Conservation (phyloP, 2,797 vertebrate genomes). For the Propithecus perrieri region DNA sequence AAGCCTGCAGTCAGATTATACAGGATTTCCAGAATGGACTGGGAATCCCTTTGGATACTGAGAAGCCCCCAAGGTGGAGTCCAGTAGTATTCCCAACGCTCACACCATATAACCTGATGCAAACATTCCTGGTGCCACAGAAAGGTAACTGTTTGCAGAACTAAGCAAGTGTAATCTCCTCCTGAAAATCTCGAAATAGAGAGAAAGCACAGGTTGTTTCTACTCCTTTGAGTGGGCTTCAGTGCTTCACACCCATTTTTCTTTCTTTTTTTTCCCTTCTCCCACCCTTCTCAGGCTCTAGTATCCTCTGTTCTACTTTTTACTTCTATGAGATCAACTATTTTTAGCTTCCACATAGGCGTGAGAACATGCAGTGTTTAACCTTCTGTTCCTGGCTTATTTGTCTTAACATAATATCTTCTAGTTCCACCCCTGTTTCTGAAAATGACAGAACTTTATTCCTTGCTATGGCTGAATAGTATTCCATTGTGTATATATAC, state of each 20-base stretch:
- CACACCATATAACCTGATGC: constrained; percentile 64
- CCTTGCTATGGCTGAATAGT: not conserved
- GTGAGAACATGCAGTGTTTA: not conserved
- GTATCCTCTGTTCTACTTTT: not conserved
- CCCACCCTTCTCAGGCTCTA: not conserved
- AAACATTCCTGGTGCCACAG: constrained; percentile 80
- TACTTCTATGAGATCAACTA: not conserved
- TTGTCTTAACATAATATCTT: not conserved
- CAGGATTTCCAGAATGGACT: constrained; percentile 51
- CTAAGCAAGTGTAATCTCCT: constrained; percentile 80
- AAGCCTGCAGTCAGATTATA: constrained; percentile 65
- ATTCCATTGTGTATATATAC: not conserved
- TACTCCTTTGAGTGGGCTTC: constrained; percentile 83
- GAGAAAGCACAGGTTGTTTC: constrained; percentile 81
- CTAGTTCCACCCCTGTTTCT: not conserved
- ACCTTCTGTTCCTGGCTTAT: not conserved
- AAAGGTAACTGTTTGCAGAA: constrained; percentile 84
- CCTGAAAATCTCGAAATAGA: constrained; percentile 85
- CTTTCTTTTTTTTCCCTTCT: not conserved
- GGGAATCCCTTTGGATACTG: constrained; percentile 56
- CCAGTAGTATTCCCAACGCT: not conserved
- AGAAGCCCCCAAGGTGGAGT: not conserved
- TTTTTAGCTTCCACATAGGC: not conserved
- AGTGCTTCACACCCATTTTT: constrained; percentile 87
- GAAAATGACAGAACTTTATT: not conserved